phyloP scores from a whole-genome alignment of 2,113 vertebrate genomes.

The Hippolais icterina region DNA sequence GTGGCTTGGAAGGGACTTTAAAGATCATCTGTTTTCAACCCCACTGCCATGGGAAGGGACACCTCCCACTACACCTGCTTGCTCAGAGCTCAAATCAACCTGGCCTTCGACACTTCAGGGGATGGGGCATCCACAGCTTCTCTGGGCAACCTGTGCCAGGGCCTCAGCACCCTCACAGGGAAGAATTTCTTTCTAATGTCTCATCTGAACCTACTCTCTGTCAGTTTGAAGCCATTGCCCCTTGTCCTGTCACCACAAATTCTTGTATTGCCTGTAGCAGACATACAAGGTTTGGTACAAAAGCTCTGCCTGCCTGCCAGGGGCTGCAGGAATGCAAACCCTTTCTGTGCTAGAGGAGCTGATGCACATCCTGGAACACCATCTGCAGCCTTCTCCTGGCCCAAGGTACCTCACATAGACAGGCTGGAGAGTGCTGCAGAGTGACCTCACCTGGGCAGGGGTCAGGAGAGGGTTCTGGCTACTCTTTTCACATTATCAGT shows the following conservation, averaged over 20 bases:
- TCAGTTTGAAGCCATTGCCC: neutral
- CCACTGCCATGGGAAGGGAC: neutral
- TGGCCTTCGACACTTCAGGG: neutral
- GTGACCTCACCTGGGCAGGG: neutral
- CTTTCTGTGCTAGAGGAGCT: neutral
- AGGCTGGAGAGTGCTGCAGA: neutral
- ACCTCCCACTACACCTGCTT: neutral
- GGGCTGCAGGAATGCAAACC: neutral
- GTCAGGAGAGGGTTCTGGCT: neutral
- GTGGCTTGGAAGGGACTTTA: neutral
- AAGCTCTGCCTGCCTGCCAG: neutral
- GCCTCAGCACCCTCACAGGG: neutral
- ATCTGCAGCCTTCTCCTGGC: neutral
- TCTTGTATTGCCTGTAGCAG: neutral
- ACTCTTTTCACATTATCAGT: neutral
- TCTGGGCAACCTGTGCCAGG: neutral
- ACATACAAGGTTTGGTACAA: neutral
- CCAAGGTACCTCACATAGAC: rapidly evolving
- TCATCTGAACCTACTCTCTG: neutral
- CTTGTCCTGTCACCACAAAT: neutral
- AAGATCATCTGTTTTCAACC: neutral
- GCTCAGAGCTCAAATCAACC: neutral
- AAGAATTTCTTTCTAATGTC: neutral
- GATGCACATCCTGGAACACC: neutral
- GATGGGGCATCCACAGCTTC: neutral